Evolutionary conservation across 2,113 vertebrate species (phyloP).

Genomic region (Coryphaenoides rupestris): DNA sequence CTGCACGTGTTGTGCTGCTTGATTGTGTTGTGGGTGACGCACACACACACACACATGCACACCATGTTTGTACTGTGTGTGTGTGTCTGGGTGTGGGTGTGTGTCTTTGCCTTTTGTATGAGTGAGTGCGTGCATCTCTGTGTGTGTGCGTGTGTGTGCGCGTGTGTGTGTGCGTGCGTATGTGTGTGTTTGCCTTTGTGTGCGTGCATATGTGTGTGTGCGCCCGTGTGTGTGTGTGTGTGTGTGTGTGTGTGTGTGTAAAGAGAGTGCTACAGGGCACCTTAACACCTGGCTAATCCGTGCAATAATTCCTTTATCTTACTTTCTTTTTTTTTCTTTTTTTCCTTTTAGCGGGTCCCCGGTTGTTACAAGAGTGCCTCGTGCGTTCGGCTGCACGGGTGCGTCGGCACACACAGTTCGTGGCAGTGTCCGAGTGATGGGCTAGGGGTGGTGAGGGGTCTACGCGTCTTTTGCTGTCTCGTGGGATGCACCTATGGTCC

Average conservation of each 20-base stretch:
- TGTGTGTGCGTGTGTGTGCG: neutral
- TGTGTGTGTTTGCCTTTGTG: neutral
- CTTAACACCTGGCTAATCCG: constrained; percentile 60
- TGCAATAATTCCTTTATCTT: constrained; percentile 72
- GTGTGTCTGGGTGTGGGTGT: neutral
- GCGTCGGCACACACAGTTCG: too few species aligned
- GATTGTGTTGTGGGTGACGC: neutral
- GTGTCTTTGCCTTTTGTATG: too few species aligned
- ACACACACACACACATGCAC: too few species aligned
- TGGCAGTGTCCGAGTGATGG: too few species aligned
- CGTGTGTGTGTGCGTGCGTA: constrained; percentile 7
- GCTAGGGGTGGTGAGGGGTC: too few species aligned
- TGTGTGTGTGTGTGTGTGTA: neutral
- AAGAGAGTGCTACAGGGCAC: constrained; percentile 45
- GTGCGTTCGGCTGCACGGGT: too few species aligned
- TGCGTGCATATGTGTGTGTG: constrained; percentile 11
- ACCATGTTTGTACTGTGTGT: neutral
- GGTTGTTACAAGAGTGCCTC: too few species aligned
- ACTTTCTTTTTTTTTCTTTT: constrained; percentile 68
- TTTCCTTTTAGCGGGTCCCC: too few species aligned
- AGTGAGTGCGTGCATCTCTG: neutral
- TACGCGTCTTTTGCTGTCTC: too few species aligned
- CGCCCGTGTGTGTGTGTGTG: constrained; percentile 17
- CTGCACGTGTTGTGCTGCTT: neutral
- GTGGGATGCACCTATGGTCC: too few species aligned